These are phyloP conservation scores for Pseudorectes ferrugineus DNA, from an alignment of 2,113 vertebrate genomes.

Conservation along the genomic window DNA sequence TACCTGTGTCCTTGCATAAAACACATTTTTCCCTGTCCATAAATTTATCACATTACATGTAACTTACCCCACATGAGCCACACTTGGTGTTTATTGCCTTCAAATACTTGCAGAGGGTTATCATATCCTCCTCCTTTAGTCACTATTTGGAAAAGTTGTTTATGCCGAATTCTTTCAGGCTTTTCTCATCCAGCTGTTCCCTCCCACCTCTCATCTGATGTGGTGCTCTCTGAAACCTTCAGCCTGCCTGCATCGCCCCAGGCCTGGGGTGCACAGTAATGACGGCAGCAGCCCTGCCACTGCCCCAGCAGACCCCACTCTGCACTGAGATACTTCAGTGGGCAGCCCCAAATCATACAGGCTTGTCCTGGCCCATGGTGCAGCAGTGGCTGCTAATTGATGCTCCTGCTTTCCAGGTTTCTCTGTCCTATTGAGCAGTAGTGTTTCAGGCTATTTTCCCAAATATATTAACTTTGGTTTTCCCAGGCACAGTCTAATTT, in stretches of 20 bases:
- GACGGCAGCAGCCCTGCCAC: background rate
- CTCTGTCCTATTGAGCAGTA: background rate
- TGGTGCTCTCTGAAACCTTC: background rate
- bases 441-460: background rate
- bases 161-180: background rate
- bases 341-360: background rate
- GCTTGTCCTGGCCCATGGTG: background rate
- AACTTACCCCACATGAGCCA: background rate
- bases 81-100: slow-evolving; percentile 1
- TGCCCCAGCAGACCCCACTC: background rate
- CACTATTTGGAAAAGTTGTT: slow-evolving; percentile 23
- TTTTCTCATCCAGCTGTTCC: background rate
- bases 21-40: background rate
- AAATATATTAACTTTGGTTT: background rate
- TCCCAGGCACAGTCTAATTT: background rate
- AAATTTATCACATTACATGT: background rate
- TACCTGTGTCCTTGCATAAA: background rate
- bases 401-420: background rate
- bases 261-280: background rate
- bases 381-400: background rate
- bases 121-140: slow-evolving; percentile 43
- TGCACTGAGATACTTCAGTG: rapidly evolving
- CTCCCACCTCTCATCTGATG: background rate
- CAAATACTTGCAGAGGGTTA: slow-evolving; percentile 30
- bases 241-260: background rate